Evolutionary conservation across 2,888 invertebrate genomes (phyloP), one percentile per base, ranked within the genome.

Genomic region (Ophion obscuratus): DNA sequence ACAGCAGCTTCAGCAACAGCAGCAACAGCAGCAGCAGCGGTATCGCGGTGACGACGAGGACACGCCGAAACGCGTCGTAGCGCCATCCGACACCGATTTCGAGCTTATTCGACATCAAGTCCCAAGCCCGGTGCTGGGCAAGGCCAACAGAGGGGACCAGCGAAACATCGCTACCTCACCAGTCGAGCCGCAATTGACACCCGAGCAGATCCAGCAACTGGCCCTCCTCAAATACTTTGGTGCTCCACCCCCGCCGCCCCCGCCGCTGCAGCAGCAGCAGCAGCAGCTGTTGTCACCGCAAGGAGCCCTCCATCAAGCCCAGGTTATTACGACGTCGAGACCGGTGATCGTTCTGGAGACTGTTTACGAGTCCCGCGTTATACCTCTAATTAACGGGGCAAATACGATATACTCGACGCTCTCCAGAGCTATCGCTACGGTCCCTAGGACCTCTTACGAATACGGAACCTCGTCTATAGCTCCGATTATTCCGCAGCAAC

Each of bases 361-460:
- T 0, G 93, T 98, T 14, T 98, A 97, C 93, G 97, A 98, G 92
- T 97, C 97, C 0, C 97, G 97, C 91, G 96, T 98, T 0, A 96
- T 98, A 82, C 98, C 98, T 0, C 94, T 98, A 11, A 96, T 97
- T 64, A 97, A 97, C 91, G 97, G 97, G 3, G 96, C 96, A 77
- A 96, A 96, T 89, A 98, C 97, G 0, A 95, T 96, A 57, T 96
- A 96, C 85, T 97, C 97, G 91, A 98, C 98, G 0, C 95, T 98
- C 47, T 97, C 97, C 0, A 96, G 97, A 90, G 96, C 97, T 0
- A 95, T 97, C 40, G 97, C 97, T 4, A 97, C 97, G 0, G 95
- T 97, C 1, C 97, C 97, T 1, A 96, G 96, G 94, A 97, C 97
- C 0, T 97, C 97, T 90, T 97, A 96, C 92, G 97, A 97, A 93